Evolutionary conservation across 2,113 vertebrate genomes (phyloP).

Genomic region (Spilogale gracilis): DNA sequence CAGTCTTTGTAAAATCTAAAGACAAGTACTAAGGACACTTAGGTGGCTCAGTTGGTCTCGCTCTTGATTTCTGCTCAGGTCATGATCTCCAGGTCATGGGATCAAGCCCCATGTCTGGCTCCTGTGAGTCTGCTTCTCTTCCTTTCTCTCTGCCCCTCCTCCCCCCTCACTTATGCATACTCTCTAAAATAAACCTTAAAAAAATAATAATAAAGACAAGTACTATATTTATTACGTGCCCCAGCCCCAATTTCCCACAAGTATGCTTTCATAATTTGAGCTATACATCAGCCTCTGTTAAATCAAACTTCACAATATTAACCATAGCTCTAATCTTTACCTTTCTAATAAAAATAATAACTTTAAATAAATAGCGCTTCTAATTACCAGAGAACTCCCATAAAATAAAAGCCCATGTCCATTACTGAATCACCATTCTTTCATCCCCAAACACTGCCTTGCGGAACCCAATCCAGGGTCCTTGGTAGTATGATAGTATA

Average conservation of each 20-base stretch:
- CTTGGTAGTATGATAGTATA: not conserved
- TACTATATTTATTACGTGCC: not conserved
- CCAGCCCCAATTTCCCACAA: not conserved
- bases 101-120: not conserved
- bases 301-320: slow-evolving; percentile 69
- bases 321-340: slow-evolving; percentile 40
- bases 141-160: not conserved
- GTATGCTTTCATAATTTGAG: slow-evolving; percentile 34
- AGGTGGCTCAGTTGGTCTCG: not conserved
- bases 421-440: not conserved
- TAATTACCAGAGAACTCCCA: slow-evolving; percentile 56
- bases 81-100: not conserved
- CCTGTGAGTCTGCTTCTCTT: not conserved
- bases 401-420: slow-evolving; percentile 7
- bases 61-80: not conserved
- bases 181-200: not conserved
- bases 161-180: not conserved
- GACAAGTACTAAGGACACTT: not conserved
- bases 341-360: slow-evolving; percentile 65
- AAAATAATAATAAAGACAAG: not conserved
- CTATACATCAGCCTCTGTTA: slow-evolving; percentile 48
- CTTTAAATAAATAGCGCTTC: slow-evolving; percentile 59
- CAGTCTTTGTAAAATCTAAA: slow-evolving; percentile 34
- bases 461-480: not conserved
- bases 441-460: not conserved